Percentiles rank a stretch among this genome's conserved stretches.
These are phyloP conservation scores for Thalassoma bifasciatum DNA, from an alignment of 2,113 vertebrate genomes.

Conservation along the genomic window DNA sequence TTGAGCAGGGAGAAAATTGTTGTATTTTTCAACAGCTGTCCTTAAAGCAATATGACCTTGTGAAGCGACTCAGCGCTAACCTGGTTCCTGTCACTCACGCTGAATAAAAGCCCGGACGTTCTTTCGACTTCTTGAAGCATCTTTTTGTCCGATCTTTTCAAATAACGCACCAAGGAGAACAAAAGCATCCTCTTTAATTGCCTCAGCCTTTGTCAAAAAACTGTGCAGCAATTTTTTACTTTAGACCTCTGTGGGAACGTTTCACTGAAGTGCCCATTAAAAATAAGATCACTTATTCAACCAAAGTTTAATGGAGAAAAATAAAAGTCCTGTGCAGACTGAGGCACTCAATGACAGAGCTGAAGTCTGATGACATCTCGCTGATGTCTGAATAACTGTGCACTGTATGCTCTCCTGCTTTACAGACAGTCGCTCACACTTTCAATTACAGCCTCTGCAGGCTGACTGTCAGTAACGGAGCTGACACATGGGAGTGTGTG, in stretches of 20 bases:
- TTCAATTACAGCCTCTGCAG: slow-evolving; percentile 25
- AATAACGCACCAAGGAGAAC: slow-evolving; percentile 26
- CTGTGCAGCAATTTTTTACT: background rate
- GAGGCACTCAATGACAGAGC: background rate
- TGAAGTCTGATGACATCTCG: slow-evolving; percentile 1
- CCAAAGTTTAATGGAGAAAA: slow-evolving; percentile 8
- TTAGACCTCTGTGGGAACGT: background rate
- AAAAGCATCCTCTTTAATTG: background rate
- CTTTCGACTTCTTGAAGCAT: background rate
- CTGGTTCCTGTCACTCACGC: slow-evolving; percentile 16
- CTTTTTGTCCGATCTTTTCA: slow-evolving; percentile 24
- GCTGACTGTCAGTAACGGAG: slow-evolving; percentile 14
- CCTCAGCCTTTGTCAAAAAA: slow-evolving; percentile 10
- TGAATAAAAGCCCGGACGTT: slow-evolving; percentile 5
- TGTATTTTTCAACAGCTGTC: slow-evolving; percentile 4
- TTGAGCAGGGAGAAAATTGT: background rate
- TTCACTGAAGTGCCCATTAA: slow-evolving; percentile 20
- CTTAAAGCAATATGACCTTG: slow-evolving; percentile 1
- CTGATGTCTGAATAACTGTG: slow-evolving; percentile 6
- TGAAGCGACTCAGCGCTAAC: slow-evolving; percentile 21
- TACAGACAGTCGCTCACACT: slow-evolving; percentile 7
- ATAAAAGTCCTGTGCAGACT: background rate
- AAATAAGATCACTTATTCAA: slow-evolving; percentile 20
- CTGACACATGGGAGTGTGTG: background rate
- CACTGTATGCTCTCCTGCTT: background rate